A percentile compares a stretch with the other conserved stretches of the same genome.
Conservation (phyloP, 2,113 vertebrate genomes). For the Haemorhous mexicanus region DNA sequence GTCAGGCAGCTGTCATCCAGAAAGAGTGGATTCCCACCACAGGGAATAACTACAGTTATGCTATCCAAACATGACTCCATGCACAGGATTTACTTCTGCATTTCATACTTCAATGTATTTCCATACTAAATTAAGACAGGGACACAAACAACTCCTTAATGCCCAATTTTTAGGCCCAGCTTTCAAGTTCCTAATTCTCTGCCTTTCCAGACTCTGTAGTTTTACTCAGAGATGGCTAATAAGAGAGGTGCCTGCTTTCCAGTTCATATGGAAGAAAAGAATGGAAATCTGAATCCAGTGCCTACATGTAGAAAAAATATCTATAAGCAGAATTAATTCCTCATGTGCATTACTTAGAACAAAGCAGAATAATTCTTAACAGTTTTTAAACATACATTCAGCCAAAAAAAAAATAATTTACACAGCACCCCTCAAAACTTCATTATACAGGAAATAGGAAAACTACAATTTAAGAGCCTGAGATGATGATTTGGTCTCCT, state of each 20-base stretch:
- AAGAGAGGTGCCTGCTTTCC: background rate
- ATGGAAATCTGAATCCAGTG: background rate
- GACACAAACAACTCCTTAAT: background rate
- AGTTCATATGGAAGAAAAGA: background rate
- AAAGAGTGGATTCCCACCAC: background rate
- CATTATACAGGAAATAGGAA: background rate
- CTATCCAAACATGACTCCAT: background rate
- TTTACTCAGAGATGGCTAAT: background rate
- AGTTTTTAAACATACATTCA: background rate
- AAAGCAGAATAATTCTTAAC: background rate
- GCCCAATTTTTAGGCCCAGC: background rate
- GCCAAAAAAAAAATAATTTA: background rate
- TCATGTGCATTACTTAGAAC: background rate
- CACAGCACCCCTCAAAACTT: background rate
- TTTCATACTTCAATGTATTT: background rate
- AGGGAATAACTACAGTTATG: background rate
- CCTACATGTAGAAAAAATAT: background rate
- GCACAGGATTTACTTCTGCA: background rate
- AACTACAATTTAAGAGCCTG: background rate
- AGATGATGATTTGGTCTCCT: background rate
- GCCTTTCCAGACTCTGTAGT: background rate
- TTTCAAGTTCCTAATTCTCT: background rate
- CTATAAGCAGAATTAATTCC: background rate
- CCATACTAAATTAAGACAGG: background rate
- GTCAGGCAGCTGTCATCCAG: background rate